phyloP scores from a whole-genome alignment of 2,888 invertebrate species.

The Odontocolon sp. region DNA sequence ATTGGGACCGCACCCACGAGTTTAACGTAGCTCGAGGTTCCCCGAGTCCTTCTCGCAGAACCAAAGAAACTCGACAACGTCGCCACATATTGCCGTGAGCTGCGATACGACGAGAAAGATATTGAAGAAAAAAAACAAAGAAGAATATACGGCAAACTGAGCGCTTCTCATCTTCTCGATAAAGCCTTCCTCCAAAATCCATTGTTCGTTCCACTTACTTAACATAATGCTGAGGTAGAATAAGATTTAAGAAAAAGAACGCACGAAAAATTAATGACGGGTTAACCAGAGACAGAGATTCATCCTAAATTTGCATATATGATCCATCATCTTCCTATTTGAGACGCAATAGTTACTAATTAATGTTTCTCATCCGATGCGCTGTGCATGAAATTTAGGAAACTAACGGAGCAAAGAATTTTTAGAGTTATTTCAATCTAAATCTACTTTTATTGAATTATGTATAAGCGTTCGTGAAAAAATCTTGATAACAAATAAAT shows the following conservation, averaged over 20 bases:
- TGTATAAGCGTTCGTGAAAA: slow-evolving; percentile 50
- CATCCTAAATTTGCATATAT: neutral
- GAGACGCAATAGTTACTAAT: neutral
- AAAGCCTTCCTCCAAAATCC: neutral
- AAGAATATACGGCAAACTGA: neutral
- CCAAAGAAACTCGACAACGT: slow-evolving; percentile 22
- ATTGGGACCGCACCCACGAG: slow-evolving; percentile 71
- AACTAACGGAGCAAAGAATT: neutral
- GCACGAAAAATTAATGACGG: neutral
- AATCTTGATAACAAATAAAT: slow-evolving; percentile 49
- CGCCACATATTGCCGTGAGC: slow-evolving; percentile 27
- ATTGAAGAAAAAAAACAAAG: neutral
- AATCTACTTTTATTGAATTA: slow-evolving; percentile 46
- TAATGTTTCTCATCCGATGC: neutral
- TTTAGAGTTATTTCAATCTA: neutral
- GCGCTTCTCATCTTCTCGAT: slow-evolving; percentile 5
- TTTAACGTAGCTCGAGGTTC: slow-evolving; percentile 37
- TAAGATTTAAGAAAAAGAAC: neutral
- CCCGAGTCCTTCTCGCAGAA: slow-evolving; percentile 8
- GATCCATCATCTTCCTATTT: neutral
- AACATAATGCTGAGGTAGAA: neutral
- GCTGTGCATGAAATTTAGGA: neutral
- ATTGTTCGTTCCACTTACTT: slow-evolving; percentile 16
- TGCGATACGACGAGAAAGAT: slow-evolving; percentile 21
- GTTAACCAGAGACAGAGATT: neutral